These are phyloP conservation scores for Bucco capensis DNA, from an alignment of 2,113 vertebrate genomes.

Conservation along the genomic window DNA sequence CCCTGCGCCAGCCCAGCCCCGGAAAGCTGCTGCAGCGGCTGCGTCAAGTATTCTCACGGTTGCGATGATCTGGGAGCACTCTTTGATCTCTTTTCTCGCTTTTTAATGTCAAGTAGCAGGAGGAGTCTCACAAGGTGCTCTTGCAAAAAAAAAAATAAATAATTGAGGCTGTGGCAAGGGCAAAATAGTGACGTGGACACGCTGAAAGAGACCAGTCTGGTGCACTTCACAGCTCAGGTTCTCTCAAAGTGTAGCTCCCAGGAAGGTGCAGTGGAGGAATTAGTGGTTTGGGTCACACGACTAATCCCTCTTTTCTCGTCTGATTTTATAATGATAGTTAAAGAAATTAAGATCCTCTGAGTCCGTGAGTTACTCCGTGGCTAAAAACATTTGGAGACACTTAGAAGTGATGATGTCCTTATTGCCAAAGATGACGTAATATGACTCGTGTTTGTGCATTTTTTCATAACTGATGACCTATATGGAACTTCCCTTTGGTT, in stretches of 20 bases:
- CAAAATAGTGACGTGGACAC: accelerated
- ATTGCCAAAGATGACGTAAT: not conserved
- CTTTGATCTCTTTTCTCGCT: not conserved
- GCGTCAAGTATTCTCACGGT: not conserved
- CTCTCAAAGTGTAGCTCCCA: not conserved
- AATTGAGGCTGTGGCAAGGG: not conserved
- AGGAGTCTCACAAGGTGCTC: not conserved
- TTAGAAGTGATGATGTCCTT: not conserved
- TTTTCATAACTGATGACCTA: not conserved
- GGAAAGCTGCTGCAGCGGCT: not conserved
- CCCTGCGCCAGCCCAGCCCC: not conserved
- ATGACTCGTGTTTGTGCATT: accelerated
- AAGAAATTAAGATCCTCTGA: not conserved
- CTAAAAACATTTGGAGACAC: not conserved
- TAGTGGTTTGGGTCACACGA: accelerated
- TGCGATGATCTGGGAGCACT: not conserved
- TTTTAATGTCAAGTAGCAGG: not conserved
- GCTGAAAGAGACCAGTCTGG: not conserved
- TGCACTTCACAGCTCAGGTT: not conserved
- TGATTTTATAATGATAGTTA: not conserved
- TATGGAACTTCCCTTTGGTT: not conserved
- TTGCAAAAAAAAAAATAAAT: not conserved
- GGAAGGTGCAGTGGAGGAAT: not conserved
- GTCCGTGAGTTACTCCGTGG: accelerated
- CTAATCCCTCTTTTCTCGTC: not conserved